Base-by-base conservation (phyloP, 2,797 vertebrate genomes). In the Eidolon dupreanum region DNA sequence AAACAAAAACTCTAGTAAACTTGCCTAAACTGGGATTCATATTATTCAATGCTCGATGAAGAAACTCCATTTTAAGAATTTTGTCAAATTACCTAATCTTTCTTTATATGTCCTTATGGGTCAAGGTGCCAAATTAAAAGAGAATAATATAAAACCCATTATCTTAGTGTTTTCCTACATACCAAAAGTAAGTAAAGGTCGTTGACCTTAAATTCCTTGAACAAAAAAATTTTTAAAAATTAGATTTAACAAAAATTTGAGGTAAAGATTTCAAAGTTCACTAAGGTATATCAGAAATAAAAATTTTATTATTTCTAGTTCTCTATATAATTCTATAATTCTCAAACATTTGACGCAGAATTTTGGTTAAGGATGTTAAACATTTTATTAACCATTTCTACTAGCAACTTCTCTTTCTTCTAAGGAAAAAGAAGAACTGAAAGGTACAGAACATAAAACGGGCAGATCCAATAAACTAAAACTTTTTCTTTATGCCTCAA, bases 381-480 rank as follows among this genome's bases (percentile, higher is more conserved):
- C 53, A 88, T 78, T 77, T 96, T 90, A 89, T 89, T 82, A 95
- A 82, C 28, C 24, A 91, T 90, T 96, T 95, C n/a, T 61, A 71
- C 13, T 82, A 95, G 26, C 41, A 93, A 89, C 1, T 38, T 36
- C 46, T 78, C 61, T 63, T 79, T 89, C 43, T 55, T 82, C 46
- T 55, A 93, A 78, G n/a, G 13, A 82, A 65, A 92, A 83, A 59
- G 24, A 57, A 73, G 75, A 83, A 66, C 33, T 87, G 53, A 96
- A 96, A 92, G 43, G 83, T 74, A 16, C 4, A 86, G 41, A 8
- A 77, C n/a, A 96, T 66, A 92, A 92, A 97, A 92, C 17, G 77
- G 55, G 74, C 26, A 94, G 61, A 92, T 73, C 6, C 10, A 87
- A 82, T 26, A 94, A 24, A 66, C 79, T 59, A 78, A 94, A 86